phyloP scores from a whole-genome alignment of 2,113 vertebrate genomes.

The Pitta sordida region DNA sequence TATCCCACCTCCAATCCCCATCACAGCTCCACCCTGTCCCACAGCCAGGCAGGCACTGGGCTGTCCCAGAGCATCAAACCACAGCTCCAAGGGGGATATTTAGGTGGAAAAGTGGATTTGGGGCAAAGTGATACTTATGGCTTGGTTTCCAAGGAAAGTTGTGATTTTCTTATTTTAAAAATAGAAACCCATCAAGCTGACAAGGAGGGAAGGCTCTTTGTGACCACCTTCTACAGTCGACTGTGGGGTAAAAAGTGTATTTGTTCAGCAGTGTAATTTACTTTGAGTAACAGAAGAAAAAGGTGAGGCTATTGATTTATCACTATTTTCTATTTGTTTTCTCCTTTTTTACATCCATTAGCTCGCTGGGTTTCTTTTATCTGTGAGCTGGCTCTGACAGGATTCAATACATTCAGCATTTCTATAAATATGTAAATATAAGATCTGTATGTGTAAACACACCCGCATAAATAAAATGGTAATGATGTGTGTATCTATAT shows the following conservation, averaged over 20 bases:
- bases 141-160: neutral
- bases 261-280: neutral
- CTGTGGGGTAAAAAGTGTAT: neutral
- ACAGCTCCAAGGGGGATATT: neutral
- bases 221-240: neutral
- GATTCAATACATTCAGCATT: constrained; percentile 6
- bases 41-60: neutral
- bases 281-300: neutral
- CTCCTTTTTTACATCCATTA: neutral
- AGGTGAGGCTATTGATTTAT: neutral
- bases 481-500: constrained; percentile 52
- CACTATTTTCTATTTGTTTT: constrained; percentile 10
- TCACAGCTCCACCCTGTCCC: neutral
- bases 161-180: neutral
- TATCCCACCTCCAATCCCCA: neutral
- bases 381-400: neutral
- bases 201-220: neutral
- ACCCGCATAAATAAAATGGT: constrained; percentile 37
- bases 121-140: neutral
- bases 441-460: constrained; percentile 51
- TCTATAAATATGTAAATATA: constrained; percentile 55
- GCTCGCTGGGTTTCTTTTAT: neutral
- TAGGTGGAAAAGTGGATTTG: neutral
- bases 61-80: neutral
- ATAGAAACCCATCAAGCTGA: neutral